phyloP scores from a whole-genome alignment of 1,140 invertebrate species.

The Uloborus diversus region DNA sequence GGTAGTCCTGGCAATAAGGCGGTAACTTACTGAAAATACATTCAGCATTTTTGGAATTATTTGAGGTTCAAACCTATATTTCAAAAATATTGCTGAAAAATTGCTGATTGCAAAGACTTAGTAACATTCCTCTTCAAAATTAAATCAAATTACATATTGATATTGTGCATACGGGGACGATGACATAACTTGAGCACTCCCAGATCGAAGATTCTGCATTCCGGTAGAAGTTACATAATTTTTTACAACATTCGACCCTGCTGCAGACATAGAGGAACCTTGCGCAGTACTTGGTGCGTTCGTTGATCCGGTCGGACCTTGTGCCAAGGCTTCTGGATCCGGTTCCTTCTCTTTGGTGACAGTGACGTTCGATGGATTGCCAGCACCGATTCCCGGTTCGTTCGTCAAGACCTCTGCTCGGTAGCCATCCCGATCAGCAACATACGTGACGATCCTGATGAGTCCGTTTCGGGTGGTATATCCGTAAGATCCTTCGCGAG shows the following conservation, averaged over 20 bases:
- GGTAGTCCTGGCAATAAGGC: too few species aligned
- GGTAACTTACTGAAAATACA: too few species aligned
- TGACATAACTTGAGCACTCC: neutral
- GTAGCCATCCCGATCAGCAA: constrained; percentile 55
- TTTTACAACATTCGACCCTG: constrained; percentile 1
- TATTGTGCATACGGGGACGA: constrained; percentile 5
- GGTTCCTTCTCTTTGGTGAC: constrained; percentile 43
- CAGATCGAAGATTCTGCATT: neutral
- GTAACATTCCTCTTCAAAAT: too few species aligned
- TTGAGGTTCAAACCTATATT: too few species aligned
- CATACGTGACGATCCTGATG: constrained; percentile 53
- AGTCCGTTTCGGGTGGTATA: constrained; percentile 49
- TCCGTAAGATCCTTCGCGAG: constrained; percentile 52
- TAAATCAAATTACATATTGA: constrained; percentile 16
- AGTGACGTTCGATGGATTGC: constrained; percentile 20
- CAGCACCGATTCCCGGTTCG: constrained; percentile 38
- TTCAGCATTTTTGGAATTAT: too few species aligned
- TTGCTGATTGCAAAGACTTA: too few species aligned
- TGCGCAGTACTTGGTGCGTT: neutral
- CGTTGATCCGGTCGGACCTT: constrained; percentile 11
- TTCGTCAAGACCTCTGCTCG: constrained; percentile 53
- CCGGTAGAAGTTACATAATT: constrained; percentile 3
- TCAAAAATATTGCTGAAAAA: too few species aligned
- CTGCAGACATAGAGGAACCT: neutral
- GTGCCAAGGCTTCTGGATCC: constrained; percentile 14